A percentile compares a stretch with the other conserved stretches of the same genome.
Conservation (phyloP, 2,888 invertebrate genomes). For the Dinocampus coccinellae region DNA sequence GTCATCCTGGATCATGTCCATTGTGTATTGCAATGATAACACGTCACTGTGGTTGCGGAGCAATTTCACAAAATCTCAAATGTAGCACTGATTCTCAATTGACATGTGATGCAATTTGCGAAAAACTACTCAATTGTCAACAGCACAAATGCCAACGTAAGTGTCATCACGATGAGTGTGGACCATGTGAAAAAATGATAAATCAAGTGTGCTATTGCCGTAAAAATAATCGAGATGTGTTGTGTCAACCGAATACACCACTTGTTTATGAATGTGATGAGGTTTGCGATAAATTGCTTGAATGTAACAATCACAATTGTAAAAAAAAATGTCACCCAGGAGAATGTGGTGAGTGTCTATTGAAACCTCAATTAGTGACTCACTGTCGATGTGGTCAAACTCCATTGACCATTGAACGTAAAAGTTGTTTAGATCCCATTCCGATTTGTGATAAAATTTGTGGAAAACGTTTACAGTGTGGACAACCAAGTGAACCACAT, state of each 20-base stretch:
- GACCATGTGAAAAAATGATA: constrained; percentile 77
- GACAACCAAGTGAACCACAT: constrained; percentile 73
- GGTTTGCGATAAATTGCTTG: constrained; percentile 74
- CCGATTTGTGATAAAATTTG: constrained; percentile 82
- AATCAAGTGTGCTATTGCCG: constrained; percentile 83
- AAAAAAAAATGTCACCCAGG: constrained; percentile 78
- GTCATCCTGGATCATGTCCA: constrained; percentile 96
- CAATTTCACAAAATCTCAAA: constrained; percentile 76
- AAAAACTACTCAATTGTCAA: constrained; percentile 81
- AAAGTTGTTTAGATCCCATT: constrained; percentile 83
- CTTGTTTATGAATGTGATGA: constrained; percentile 75
- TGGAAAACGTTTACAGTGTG: constrained; percentile 66
- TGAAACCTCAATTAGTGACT: constrained; percentile 74
- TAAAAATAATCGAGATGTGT: constrained; percentile 74
- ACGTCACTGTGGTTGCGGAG: constrained; percentile 84
- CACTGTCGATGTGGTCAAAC: constrained; percentile 85
- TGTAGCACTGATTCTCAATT: constrained; percentile 81
- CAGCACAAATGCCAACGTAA: constrained; percentile 79
- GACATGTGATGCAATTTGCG: constrained; percentile 82
- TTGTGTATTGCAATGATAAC: constrained; percentile 84
- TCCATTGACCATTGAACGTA: constrained; percentile 72
- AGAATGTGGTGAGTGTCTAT: constrained; percentile 76
- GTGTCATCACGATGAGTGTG: constrained; percentile 87
- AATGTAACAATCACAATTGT: constrained; percentile 81
- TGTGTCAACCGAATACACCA: constrained; percentile 74